Conservation (phyloP, 2,888 invertebrate genomes). For the Agelastica alni region DNA sequence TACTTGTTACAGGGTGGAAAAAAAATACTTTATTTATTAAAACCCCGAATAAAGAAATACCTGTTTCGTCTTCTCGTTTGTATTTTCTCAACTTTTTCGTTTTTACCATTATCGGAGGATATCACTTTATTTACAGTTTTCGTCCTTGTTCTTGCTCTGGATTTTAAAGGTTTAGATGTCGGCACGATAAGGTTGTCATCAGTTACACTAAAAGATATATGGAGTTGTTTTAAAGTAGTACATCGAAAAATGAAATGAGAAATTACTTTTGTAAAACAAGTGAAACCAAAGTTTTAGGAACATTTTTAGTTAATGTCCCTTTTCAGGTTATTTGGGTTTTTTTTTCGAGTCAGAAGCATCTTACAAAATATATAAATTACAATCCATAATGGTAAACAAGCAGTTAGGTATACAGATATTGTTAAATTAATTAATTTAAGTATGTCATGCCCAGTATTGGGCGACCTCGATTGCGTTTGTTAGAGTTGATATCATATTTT, state of each 20-base stretch:
- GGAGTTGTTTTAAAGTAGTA: neutral
- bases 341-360: no score
- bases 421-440: no score
- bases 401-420: no score
- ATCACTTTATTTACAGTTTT: constrained; percentile 32
- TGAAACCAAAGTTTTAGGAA: neutral
- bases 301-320: neutral
- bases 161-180: constrained; percentile 50
- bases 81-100: constrained; percentile 35
- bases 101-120: constrained; percentile 37
- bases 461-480: no score
- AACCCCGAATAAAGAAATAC: no score
- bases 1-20: no score
- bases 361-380: no score
- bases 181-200: constrained; percentile 53
- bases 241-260: neutral
- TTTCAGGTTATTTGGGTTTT: neutral
- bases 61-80: constrained; percentile 39
- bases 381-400: no score
- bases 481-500: no score
- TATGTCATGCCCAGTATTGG: no score
- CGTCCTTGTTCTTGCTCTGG: constrained; percentile 43
- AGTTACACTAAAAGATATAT: constrained; percentile 43
- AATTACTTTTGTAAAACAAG: no score
- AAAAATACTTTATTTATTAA: no score